These are phyloP conservation scores for Calliopsis andreniformis DNA, from an alignment of 1,140 invertebrate species.

Conservation along the genomic window DNA sequence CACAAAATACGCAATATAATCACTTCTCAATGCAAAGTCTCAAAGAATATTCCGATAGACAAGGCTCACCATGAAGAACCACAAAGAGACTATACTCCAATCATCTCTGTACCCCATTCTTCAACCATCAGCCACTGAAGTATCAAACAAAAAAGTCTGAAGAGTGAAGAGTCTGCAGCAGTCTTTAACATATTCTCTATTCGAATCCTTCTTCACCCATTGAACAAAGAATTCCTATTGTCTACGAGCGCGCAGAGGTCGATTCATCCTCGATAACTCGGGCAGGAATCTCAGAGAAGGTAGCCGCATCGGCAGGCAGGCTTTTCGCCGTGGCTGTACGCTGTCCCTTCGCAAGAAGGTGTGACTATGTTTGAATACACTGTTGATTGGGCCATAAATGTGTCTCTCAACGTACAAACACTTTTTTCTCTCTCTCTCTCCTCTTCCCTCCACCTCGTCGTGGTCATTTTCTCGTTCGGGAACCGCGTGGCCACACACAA, in stretches of 20 bases:
- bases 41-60: too few species aligned
- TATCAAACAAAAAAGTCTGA: too few species aligned
- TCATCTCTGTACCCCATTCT: too few species aligned
- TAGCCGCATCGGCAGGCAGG: constrained; percentile 18
- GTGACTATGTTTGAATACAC: constrained; percentile 80
- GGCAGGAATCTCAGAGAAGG: not conserved
- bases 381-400: constrained; percentile 81
- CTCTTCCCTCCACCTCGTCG: constrained; percentile 48
- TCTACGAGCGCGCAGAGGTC: not conserved
- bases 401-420: constrained; percentile 74
- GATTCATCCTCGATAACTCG: not conserved
- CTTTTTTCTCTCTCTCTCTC: constrained; percentile 62
- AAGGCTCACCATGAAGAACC: too few species aligned
- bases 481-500: constrained; percentile 65
- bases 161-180: too few species aligned
- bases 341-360: constrained; percentile 71
- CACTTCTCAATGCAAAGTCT: too few species aligned
- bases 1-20: too few species aligned
- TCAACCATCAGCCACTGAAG: too few species aligned
- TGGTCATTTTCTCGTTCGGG: constrained; percentile 58
- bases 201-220: too few species aligned
- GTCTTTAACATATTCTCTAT: too few species aligned
- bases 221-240: not conserved
- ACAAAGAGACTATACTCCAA: too few species aligned
- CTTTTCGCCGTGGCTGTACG: constrained; percentile 65